Evolutionary conservation across 2,888 invertebrate species (phyloP), one percentile per base, ranked within the genome.

Genomic region (Drosophila nr. fundita): DNA sequence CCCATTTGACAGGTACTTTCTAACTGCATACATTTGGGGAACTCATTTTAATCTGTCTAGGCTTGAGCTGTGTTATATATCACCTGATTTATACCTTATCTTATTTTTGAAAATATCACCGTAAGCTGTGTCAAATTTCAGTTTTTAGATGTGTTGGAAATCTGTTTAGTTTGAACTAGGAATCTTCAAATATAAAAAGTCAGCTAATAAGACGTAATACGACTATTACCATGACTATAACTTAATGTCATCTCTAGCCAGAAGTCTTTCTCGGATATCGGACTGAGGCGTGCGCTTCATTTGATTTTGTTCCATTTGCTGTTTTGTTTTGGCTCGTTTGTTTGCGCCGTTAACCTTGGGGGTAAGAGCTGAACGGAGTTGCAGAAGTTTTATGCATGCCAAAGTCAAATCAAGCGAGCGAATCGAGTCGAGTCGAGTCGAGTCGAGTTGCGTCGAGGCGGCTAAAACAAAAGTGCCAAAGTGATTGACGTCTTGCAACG

Each of bases 331-430:
- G 82, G 70, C 80, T 77, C 72, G 79, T 86, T 85, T 88, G 83
- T 72, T 81, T 88, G 79, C 65, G 73, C 80, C 75, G 83, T 83
- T 84, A 89, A 87, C 87, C 87, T 89, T 87, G 87, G 85, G 87
- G 87, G 83, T 87, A 80, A 74, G 68, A 27, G 64, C 65, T 30
- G 73, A 68, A 48, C 24, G 45, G 38, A 58, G 60, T 54, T 30
- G 66, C 40, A 60, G n/a, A n/a, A 63, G 42, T 40, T 42, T 29
- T 74, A 73, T 78, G 75, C 75, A 71, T 78, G 75, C 68, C 73
- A 76, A n/a, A 40, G 36, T 38, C 13, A 50, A 50, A 29, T 38
- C 15, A 50, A n/a, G 53, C 45, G 8, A 32, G 53, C 45, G 24
- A 45, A 45, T 21, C 45, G 36, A 61, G 60, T 55, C 13, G 34